phyloP scores from a whole-genome alignment of 2,888 invertebrate genomes.

The Caenorhabditis macrosperma region DNA sequence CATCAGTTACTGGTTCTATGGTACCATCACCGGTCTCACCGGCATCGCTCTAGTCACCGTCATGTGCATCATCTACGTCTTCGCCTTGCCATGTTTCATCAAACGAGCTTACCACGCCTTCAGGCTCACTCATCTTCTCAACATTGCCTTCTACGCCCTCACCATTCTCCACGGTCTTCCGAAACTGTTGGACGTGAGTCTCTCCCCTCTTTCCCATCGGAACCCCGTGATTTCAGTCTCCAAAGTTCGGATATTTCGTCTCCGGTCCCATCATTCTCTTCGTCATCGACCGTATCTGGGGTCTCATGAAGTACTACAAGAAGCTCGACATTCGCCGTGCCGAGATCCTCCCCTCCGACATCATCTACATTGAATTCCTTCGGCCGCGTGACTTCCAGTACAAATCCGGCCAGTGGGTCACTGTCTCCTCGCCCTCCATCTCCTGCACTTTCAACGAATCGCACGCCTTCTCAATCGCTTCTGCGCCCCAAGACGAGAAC shows the following conservation, averaged over 20 bases:
- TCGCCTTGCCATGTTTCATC: slow-evolving; percentile 93
- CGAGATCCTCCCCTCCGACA: slow-evolving; percentile 89
- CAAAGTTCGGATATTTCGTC: slow-evolving; percentile 93
- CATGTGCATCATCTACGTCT: slow-evolving; percentile 96
- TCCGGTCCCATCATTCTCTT: slow-evolving; percentile 92
- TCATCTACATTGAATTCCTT: slow-evolving; percentile 88
- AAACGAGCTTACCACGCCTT: slow-evolving; percentile 85
- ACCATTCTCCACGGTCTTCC: slow-evolving; percentile 93
- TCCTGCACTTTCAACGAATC: slow-evolving; percentile 90
- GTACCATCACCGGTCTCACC: slow-evolving; percentile 86
- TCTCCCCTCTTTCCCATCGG: background rate
- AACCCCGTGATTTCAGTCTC: slow-evolving; percentile 82
- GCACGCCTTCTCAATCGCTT: slow-evolving; percentile 95
- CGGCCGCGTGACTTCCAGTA: slow-evolving; percentile 95
- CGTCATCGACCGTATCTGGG: slow-evolving; percentile 90
- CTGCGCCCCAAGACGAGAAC: slow-evolving; percentile 95
- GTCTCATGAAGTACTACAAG: slow-evolving; percentile 78
- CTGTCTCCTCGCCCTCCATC: slow-evolving; percentile 92
- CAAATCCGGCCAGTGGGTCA: slow-evolving; percentile 83
- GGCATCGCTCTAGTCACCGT: slow-evolving; percentile 84
- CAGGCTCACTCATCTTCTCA: slow-evolving; percentile 93
- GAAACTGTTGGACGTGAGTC: slow-evolving; percentile 88
- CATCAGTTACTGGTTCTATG: slow-evolving; percentile 95
- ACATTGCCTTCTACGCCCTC: slow-evolving; percentile 89
- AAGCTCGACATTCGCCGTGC: slow-evolving; percentile 93